Evolutionary conservation across 2,797 vertebrate species (phyloP).

Genomic region (Meriones psammophilus): DNA sequence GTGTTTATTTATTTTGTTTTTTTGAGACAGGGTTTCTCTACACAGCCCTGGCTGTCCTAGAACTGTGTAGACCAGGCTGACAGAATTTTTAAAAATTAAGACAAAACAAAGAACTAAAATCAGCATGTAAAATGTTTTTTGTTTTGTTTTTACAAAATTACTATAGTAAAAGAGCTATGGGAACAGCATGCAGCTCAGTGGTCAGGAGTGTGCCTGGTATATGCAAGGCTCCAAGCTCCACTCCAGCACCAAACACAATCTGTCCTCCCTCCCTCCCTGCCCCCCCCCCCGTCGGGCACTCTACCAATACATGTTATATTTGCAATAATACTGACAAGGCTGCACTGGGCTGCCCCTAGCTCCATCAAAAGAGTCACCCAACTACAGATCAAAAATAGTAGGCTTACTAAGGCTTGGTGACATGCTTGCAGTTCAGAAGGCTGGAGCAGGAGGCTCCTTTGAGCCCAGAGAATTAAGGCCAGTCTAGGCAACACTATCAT

Average conservation of each 20-base stretch:
- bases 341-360: no score
- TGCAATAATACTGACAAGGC: not conserved
- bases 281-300: no score
- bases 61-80: not conserved
- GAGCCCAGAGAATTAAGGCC: not conserved
- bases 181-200: not conserved
- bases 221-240: not conserved
- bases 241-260: not conserved
- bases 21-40: not conserved
- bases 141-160: not conserved
- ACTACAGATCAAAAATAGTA: no score
- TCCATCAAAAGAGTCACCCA: not conserved
- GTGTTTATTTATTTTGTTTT: not conserved
- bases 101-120: not conserved
- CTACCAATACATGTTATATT: not conserved
- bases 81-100: not conserved
- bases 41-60: not conserved
- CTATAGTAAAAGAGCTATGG: not conserved
- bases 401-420: not conserved
- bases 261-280: no score
- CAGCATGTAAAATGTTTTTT: not conserved
- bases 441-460: not conserved
- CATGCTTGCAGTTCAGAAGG: no score
- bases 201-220: not conserved
- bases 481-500: not conserved